Evolutionary conservation across 2,113 vertebrate genomes (phyloP).

Genomic region (Neoarius graeffei): DNA sequence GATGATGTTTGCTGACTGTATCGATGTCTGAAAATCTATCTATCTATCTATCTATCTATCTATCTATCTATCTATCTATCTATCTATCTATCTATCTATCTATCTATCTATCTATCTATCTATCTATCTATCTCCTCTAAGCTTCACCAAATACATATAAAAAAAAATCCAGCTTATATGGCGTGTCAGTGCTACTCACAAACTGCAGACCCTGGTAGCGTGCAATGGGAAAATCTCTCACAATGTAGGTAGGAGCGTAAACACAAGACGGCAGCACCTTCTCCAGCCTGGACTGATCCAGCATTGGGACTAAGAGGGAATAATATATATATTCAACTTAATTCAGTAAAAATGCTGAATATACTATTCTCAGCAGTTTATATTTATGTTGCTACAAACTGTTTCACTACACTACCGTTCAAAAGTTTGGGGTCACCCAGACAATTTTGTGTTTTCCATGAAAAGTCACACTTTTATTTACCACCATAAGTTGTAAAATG

Average conservation of each 20-base stretch:
- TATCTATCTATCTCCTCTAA: not conserved
- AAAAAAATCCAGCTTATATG: not conserved
- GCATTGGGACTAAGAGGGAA: slow-evolving; percentile 80
- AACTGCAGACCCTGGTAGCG: slow-evolving; percentile 99
- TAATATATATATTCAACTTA: not conserved
- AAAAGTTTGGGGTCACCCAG: no score
- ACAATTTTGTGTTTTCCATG: no score
- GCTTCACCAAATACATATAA: not conserved
- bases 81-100: not conserved
- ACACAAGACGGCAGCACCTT: slow-evolving; percentile 89
- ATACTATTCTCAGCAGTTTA: not conserved
- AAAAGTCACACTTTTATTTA: no score
- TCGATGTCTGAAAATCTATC: not conserved
- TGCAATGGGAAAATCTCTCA: slow-evolving; percentile 97
- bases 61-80: no score
- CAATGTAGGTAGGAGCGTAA: slow-evolving; percentile 94
- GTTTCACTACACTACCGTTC: no score
- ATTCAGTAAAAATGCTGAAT: not conserved
- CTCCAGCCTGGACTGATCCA: slow-evolving; percentile 82
- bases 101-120: no score
- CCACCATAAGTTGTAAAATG: no score
- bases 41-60: no score
- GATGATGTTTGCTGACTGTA: slow-evolving; percentile 33
- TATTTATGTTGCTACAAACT: not conserved
- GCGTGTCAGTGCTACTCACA: slow-evolving; percentile 74